phyloP scores from a whole-genome alignment of 2,888 invertebrate species.

The Sympetrum striolatum region DNA sequence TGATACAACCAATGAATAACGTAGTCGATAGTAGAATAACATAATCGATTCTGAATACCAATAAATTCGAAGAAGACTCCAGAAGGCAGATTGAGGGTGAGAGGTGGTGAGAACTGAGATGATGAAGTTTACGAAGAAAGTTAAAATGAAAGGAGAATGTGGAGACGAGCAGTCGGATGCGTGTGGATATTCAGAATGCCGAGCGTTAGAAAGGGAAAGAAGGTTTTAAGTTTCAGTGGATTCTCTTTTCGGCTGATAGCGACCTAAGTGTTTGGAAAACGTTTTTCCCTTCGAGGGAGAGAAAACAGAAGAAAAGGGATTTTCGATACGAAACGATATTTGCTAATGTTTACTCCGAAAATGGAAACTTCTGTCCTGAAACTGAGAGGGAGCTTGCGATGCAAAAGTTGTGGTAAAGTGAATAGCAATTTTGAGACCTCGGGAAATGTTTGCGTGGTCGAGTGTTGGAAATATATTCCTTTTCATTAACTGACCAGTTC shows the following conservation, averaged over 20 bases:
- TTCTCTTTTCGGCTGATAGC: background rate
- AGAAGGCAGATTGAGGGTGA: background rate
- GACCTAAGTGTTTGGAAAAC: background rate
- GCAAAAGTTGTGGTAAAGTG: no score
- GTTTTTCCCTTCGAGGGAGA: background rate
- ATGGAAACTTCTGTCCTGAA: no score
- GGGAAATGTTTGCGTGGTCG: no score
- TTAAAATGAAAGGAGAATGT: background rate
- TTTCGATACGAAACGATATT: background rate
- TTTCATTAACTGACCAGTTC: no score
- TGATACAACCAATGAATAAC: no score
- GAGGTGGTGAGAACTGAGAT: background rate
- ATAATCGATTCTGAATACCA: no score
- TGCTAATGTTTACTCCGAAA: no score
- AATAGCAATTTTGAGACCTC: no score
- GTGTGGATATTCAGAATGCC: background rate
- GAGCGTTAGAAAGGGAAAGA: background rate
- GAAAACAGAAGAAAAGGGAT: background rate
- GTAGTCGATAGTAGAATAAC: no score
- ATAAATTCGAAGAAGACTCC: no score
- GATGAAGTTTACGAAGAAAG: background rate
- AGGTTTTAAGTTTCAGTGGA: background rate
- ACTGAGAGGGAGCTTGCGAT: no score
- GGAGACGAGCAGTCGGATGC: background rate
- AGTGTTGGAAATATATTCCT: no score